Evolutionary conservation across 2,888 invertebrate species (phyloP).

Genomic region (Drosophila algonquin): DNA sequence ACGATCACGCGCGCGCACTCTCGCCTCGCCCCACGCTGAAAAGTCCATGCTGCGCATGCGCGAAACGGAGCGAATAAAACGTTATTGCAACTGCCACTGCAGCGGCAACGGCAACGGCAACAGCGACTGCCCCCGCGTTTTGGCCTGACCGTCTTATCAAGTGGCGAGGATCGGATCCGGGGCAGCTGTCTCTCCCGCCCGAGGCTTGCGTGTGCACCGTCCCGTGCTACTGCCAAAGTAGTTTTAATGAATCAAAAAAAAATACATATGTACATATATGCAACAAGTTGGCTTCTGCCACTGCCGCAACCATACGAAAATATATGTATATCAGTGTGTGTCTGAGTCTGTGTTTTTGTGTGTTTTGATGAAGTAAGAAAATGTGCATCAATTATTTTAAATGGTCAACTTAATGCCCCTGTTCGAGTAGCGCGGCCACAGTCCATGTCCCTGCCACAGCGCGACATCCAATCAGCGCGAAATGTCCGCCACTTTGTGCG

Average conservation of each 20-base stretch:
- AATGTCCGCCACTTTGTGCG: conserved; percentile 12
- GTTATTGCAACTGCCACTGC: conserved; percentile 3
- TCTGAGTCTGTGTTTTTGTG: conserved; percentile 12
- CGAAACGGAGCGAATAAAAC: conserved; percentile 2
- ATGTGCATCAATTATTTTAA: conserved; percentile 71
- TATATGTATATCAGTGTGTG: conserved; percentile 18
- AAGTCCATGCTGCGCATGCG: conserved; percentile 16
- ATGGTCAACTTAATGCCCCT: conserved; percentile 50
- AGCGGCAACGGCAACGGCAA: neutral
- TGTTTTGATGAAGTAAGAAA: conserved; percentile 34
- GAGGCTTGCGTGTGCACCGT: conserved; percentile 11
- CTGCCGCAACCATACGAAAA: conserved; percentile 22
- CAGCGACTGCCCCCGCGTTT: conserved; percentile 17
- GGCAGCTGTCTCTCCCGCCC: conserved; percentile 20
- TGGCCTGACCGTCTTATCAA: conserved; percentile 20
- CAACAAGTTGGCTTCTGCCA: conserved; percentile 22
- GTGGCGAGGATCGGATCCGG: conserved; percentile 29
- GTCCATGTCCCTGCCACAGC: conserved; percentile 12
- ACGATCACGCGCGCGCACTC: neutral
- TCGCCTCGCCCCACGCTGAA: neutral
- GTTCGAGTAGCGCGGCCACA: conserved; percentile 24
- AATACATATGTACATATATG: conserved; percentile 1
- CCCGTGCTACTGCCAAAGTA: conserved; percentile 14
- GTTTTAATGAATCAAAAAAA: conserved; percentile 17
- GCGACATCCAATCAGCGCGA: conserved; percentile 1